Evolutionary conservation across 1,140 invertebrate genomes (phyloP).

Genomic region (Pseudachorutes palmiensis): DNA sequence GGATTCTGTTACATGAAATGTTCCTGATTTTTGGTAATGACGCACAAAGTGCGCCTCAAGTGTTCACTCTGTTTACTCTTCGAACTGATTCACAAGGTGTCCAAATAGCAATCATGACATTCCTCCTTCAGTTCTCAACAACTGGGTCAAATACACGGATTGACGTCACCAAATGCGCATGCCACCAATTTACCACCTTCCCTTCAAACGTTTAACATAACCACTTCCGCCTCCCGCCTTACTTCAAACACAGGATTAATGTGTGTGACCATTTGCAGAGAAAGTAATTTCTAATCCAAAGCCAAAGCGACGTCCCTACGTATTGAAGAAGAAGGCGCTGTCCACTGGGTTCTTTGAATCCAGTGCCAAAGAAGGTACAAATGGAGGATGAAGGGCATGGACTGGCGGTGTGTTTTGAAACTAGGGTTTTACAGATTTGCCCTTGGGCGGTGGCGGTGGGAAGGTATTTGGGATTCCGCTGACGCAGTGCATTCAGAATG

Average conservation of each 20-base stretch:
- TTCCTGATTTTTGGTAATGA: neutral
- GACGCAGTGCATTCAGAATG: constrained; percentile 69
- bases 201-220: too few relatives aligned
- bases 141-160: too few relatives aligned
- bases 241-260: too few relatives aligned
- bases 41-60: neutral
- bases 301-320: constrained; percentile 63
- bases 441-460: constrained; percentile 38
- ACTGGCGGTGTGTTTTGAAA: neutral
- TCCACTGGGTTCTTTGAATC: constrained; percentile 77
- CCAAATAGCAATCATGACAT: too few relatives aligned
- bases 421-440: neutral
- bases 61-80: too few relatives aligned
- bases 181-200: too few relatives aligned
- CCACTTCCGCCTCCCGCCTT: too few relatives aligned
- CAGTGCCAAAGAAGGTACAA: constrained; percentile 48
- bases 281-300: constrained; percentile 42
- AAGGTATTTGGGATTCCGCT: constrained; percentile 75
- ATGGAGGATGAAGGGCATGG: neutral
- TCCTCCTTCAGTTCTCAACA: too few relatives aligned
- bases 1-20: too few relatives aligned
- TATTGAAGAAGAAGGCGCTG: constrained; percentile 71
- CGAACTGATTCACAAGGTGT: too few relatives aligned
- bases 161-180: too few relatives aligned
- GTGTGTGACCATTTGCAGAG: too few relatives aligned